Evolutionary conservation across 1,140 invertebrate genomes (phyloP).

Genomic region (Teleogryllus occipitalis): DNA sequence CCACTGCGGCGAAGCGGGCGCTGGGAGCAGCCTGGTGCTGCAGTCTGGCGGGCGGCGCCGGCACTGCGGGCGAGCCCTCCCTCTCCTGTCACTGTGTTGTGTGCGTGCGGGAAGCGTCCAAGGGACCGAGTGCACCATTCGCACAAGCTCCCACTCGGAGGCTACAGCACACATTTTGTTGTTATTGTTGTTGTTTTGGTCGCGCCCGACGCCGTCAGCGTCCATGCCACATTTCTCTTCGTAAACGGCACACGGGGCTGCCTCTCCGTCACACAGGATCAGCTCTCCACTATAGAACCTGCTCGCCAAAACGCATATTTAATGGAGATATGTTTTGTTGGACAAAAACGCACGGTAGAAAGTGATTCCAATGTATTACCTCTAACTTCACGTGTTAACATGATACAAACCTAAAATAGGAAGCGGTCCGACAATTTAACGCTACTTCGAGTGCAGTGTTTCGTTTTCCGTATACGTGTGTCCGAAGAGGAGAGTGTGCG

Average conservation of each 20-base stretch:
- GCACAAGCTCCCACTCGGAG: not conserved
- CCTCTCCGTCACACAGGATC: not conserved
- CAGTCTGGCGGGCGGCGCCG: not conserved
- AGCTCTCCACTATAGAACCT: not conserved
- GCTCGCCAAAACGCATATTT: not conserved
- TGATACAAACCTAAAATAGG: not conserved
- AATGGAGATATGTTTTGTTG: not conserved
- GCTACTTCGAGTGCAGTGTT: not conserved
- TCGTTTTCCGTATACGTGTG: not conserved
- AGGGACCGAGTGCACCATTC: not conserved
- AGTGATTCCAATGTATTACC: not conserved
- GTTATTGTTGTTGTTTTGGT: not conserved
- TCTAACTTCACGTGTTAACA: not conserved
- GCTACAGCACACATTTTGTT: not conserved
- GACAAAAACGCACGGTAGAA: not conserved
- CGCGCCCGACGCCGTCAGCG: not conserved
- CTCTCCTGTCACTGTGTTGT: not conserved
- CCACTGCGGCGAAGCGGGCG: too few relatives aligned
- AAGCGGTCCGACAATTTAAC: not conserved
- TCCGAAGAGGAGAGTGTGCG: not conserved
- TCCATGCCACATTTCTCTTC: not conserved
- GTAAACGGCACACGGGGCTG: not conserved
- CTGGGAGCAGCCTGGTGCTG: not conserved
- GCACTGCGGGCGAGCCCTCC: not conserved
- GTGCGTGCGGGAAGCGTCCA: not conserved